Conservation (phyloP, 2,113 vertebrate genomes). For the Hyla sarda region DNA sequence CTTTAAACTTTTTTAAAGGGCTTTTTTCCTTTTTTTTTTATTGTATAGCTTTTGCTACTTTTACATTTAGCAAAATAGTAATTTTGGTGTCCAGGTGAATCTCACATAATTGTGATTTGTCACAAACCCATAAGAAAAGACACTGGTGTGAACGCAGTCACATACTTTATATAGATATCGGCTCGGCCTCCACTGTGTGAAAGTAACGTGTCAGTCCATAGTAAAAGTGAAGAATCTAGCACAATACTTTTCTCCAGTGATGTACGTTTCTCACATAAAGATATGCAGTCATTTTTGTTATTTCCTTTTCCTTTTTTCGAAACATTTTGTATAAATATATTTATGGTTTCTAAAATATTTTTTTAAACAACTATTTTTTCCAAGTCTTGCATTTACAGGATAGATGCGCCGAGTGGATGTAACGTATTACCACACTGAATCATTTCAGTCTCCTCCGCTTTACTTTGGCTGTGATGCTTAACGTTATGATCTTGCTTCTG, state of each 20-base stretch:
- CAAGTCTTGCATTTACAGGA: conserved; percentile 41
- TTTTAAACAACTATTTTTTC: conserved; percentile 39
- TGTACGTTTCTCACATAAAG: background rate
- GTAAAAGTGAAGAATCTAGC: conserved; percentile 26
- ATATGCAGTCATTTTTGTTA: conserved; percentile 42
- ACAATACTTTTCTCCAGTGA: conserved; percentile 39
- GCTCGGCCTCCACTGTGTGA: background rate
- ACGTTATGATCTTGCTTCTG: conserved; percentile 25
- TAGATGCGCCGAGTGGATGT: background rate
- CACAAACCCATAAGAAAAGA: background rate
- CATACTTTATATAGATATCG: background rate
- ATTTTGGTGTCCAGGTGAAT: background rate
- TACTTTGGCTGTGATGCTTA: background rate
- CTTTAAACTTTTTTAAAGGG: too few relatives aligned
- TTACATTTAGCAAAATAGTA: background rate
- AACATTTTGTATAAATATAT: conserved; percentile 49
- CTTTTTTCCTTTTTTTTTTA: background rate
- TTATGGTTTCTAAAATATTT: conserved; percentile 42
- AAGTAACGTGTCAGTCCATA: background rate
- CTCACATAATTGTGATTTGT: background rate
- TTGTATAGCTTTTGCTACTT: background rate
- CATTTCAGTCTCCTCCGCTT: background rate
- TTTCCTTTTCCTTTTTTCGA: conserved; percentile 20
- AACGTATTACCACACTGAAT: background rate
- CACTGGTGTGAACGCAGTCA: background rate